phyloP scores from a whole-genome alignment of 2,888 invertebrate genomes.

The Leucophenga montana region DNA sequence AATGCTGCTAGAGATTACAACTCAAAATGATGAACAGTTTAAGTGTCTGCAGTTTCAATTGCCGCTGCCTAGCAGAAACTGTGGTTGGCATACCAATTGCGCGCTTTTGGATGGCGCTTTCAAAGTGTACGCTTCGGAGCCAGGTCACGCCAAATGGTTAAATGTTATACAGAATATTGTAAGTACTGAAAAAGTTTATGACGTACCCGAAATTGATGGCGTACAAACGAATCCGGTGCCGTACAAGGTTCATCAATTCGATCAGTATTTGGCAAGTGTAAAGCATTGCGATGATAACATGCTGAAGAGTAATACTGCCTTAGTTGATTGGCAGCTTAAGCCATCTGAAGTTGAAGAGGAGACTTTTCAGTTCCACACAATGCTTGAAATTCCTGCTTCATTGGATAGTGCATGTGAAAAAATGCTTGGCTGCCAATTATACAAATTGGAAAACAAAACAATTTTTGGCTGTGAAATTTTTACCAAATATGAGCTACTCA shows the following conservation, averaged over 20 bases:
- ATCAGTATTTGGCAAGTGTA: slow-evolving; percentile 38
- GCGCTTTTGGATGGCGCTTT: slow-evolving; percentile 49
- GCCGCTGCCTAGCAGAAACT: slow-evolving; percentile 61
- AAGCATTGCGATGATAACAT: neutral
- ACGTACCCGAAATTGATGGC: slow-evolving; percentile 4
- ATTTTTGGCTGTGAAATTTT: slow-evolving; percentile 67
- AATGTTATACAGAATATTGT: slow-evolving; percentile 13
- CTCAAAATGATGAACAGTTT: slow-evolving; percentile 22
- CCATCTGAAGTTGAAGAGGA: neutral
- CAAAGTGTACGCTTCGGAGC: slow-evolving; percentile 35
- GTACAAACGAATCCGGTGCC: neutral
- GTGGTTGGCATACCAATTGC: slow-evolving; percentile 65
- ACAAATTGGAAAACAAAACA: slow-evolving; percentile 68
- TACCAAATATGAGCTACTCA: slow-evolving; percentile 63
- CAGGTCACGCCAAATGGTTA: slow-evolving; percentile 46
- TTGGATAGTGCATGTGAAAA: slow-evolving; percentile 31
- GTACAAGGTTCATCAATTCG: slow-evolving; percentile 38
- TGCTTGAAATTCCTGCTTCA: slow-evolving; percentile 47
- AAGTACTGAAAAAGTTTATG: neutral
- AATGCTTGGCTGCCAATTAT: slow-evolving; percentile 46
- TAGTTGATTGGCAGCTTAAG: slow-evolving; percentile 55
- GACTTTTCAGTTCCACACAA: slow-evolving; percentile 46
- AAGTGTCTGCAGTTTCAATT: slow-evolving; percentile 56
- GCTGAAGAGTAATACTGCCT: slow-evolving; percentile 39
- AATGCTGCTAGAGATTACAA: slow-evolving; percentile 48